Conservation (phyloP, 1,140 invertebrate species). For the Coelopa frigida region DNA sequence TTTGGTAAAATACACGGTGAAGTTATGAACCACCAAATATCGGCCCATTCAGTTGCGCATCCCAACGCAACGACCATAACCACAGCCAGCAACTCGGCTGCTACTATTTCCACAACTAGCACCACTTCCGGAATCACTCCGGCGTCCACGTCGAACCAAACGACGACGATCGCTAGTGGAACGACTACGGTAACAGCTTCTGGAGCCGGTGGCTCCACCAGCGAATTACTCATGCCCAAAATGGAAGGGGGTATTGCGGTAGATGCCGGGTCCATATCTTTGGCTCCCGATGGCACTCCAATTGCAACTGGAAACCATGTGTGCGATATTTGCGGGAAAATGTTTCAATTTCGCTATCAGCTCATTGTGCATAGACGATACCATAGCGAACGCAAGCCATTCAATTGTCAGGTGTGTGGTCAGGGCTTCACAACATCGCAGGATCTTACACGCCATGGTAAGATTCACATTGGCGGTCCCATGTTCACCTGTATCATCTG, state of each 20-base stretch:
- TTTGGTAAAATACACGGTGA: slow-evolving; percentile 69
- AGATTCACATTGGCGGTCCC: slow-evolving; percentile 66
- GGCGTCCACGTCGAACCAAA: slow-evolving; percentile 9
- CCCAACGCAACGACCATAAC: slow-evolving; percentile 13
- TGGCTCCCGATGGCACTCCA: slow-evolving; percentile 48
- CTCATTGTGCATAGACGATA: slow-evolving; percentile 73
- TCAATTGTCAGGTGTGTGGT: slow-evolving; percentile 76
- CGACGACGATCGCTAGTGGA: slow-evolving; percentile 8
- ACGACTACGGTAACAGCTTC: slow-evolving; percentile 12
- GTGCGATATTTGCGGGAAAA: slow-evolving; percentile 76
- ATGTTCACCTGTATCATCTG: slow-evolving; percentile 68
- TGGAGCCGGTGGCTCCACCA: slow-evolving; percentile 12
- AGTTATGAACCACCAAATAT: slow-evolving; percentile 47
- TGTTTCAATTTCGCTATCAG: slow-evolving; percentile 79
- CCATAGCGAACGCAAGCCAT: slow-evolving; percentile 76
- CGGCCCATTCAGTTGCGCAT: slow-evolving; percentile 18
- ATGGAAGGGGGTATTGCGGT: slow-evolving; percentile 51
- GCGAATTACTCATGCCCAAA: slow-evolving; percentile 48
- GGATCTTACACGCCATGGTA: slow-evolving; percentile 70
- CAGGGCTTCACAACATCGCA: slow-evolving; percentile 69
- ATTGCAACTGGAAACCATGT: slow-evolving; percentile 61
- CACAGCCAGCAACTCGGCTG: slow-evolving; percentile 17
- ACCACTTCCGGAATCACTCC: not conserved
- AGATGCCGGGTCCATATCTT: slow-evolving; percentile 46
- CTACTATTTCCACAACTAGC: slow-evolving; percentile 13